phyloP scores from a whole-genome alignment of 2,113 vertebrate genomes.

The Leptodactylus fuscus region DNA sequence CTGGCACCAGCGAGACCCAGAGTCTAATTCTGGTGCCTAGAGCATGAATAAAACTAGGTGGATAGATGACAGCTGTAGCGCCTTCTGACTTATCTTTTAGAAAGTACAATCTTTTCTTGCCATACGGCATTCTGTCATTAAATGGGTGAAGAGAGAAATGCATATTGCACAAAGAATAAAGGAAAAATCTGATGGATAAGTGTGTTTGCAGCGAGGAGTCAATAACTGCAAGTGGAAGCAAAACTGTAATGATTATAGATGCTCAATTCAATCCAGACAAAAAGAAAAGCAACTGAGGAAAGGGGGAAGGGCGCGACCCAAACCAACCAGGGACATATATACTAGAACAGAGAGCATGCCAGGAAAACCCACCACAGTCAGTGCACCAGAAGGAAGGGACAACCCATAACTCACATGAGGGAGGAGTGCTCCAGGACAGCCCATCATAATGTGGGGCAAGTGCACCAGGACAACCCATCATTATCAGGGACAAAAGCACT shows the following conservation, averaged over 20 bases:
- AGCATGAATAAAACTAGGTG: conserved; percentile 10
- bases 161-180: neutral
- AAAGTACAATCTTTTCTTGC: conserved; percentile 26
- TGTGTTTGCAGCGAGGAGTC: neutral
- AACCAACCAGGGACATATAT: neutral
- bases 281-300: neutral
- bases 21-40: conserved; percentile 14
- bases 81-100: conserved; percentile 9
- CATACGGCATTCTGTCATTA: conserved; percentile 1
- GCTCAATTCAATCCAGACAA: no score
- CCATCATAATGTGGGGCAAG: neutral
- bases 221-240: neutral
- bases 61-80: neutral
- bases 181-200: neutral
- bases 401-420: neutral
- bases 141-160: neutral
- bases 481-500: neutral
- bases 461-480: neutral
- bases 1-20: conserved; percentile 9
- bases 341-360: neutral
- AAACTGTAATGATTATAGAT: neutral
- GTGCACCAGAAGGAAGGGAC: neutral
- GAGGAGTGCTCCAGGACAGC: neutral
- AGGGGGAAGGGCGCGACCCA: neutral
- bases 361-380: neutral